phyloP scores from a whole-genome alignment of 53 echinoderm and acorn worm species.

The Echinarachnius parma region DNA sequence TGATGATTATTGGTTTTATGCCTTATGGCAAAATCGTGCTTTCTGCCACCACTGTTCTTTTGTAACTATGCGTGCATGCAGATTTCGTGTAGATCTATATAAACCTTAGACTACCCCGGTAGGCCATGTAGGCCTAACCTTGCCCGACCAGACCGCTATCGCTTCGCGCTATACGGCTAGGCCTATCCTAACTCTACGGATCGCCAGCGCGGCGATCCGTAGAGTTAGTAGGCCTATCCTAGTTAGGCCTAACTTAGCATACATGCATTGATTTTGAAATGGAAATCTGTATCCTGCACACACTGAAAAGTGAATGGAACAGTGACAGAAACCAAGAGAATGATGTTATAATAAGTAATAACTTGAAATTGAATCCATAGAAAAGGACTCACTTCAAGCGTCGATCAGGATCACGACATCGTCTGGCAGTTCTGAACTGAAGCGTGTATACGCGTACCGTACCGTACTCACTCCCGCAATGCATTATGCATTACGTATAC shows the following conservation, averaged over 20 bases:
- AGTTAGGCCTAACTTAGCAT: conserved; percentile 11
- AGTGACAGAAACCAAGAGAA: neutral
- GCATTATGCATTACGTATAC: conserved; percentile 11
- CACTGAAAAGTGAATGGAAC: neutral
- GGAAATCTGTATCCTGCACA: neutral
- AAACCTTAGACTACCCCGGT: conserved; percentile 14
- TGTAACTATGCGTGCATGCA: conserved; percentile 14
- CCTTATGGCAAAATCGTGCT: conserved; percentile 8
- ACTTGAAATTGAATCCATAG: neutral
- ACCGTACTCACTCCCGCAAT: conserved; percentile 14
- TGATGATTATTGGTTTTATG: conserved; percentile 8
- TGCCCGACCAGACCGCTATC: conserved; percentile 9
- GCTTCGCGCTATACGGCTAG: conserved; percentile 11
- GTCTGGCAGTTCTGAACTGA: conserved; percentile 9
- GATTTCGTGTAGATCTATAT: conserved; percentile 7
- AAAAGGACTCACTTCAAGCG: neutral
- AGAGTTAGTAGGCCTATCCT: conserved; percentile 6
- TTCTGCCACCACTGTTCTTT: conserved; percentile 14
- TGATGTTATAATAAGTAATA: neutral
- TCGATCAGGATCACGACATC: conserved; percentile 11
- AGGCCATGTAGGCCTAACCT: conserved; percentile 14
- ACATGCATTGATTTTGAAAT: neutral
- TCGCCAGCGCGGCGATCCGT: conserved; percentile 14
- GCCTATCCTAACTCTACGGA: conserved; percentile 8
- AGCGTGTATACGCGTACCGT: conserved; percentile 1